phyloP scores from a whole-genome alignment of 2,113 vertebrate genomes.

The Chitala chitala region DNA sequence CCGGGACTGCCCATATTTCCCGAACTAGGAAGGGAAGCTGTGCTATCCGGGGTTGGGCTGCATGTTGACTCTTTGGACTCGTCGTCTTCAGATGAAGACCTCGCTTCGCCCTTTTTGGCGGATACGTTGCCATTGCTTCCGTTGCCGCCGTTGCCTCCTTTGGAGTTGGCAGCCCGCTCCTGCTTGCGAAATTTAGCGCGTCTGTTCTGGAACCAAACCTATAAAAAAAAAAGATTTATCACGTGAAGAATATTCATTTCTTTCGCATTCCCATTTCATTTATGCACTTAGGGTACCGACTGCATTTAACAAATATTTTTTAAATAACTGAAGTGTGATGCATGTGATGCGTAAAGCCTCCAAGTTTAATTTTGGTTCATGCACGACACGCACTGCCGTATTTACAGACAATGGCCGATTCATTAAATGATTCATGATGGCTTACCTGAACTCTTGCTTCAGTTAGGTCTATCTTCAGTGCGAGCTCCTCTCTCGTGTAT shows the following conservation, averaged over 20 bases:
- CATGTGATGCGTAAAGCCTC: too few relatives aligned
- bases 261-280: too few relatives aligned
- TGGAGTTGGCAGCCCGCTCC: slow-evolving; percentile 85
- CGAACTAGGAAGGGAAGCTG: slow-evolving; percentile 80
- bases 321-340: too few relatives aligned
- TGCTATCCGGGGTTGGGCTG: slow-evolving; percentile 94
- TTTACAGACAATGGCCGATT: not conserved
- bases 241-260: not conserved
- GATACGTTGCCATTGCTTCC: slow-evolving; percentile 39
- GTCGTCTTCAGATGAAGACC: slow-evolving; percentile 85
- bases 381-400: too few relatives aligned
- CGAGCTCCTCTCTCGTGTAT: slow-evolving; percentile 88
- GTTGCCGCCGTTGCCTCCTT: slow-evolving; percentile 49
- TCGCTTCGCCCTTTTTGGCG: slow-evolving; percentile 73
- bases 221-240: slow-evolving; percentile 25
- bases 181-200: slow-evolving; percentile 93
- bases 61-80: slow-evolving; percentile 93
- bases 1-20: slow-evolving; percentile 76
- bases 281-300: too few relatives aligned
- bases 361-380: too few relatives aligned
- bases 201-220: slow-evolving; percentile 98
- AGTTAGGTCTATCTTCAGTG: slow-evolving; percentile 91
- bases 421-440: not conserved
- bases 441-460: slow-evolving; percentile 89
- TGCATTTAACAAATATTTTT: too few relatives aligned